These are phyloP conservation scores for Resseliella maxima DNA, from an alignment of 2,888 invertebrate genomes.

Conservation along the genomic window DNA sequence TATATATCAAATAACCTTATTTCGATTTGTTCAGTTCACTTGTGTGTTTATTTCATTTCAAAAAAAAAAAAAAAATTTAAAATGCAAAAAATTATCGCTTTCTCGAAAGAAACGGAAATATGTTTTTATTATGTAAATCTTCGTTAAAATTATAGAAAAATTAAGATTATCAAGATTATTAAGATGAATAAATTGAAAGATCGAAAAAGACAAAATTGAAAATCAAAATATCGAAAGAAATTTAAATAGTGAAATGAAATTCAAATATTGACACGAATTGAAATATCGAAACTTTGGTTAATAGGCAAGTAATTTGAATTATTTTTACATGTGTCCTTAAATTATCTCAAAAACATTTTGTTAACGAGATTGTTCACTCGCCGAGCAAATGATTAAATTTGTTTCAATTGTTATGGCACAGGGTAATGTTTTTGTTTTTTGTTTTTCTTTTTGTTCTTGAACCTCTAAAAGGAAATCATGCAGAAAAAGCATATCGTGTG, in stretches of 20 bases:
- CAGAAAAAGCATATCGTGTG: background rate
- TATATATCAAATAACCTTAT: constrained; percentile 32
- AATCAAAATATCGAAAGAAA: too few relatives aligned
- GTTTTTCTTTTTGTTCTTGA: background rate
- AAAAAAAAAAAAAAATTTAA: background rate
- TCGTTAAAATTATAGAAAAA: too few relatives aligned
- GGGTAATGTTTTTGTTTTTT: background rate
- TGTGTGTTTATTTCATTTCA: background rate
- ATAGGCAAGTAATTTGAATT: background rate
- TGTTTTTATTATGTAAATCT: too few relatives aligned
- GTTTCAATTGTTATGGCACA: background rate
- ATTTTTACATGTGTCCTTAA: background rate
- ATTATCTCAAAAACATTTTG: too few relatives aligned
- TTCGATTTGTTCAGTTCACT: constrained; percentile 22
- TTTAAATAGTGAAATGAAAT: too few relatives aligned
- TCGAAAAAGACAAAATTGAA: too few relatives aligned
- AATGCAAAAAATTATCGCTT: background rate
- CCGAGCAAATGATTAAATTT: too few relatives aligned
- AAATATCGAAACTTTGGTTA: background rate
- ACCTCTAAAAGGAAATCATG: background rate
- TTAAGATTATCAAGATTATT: too few relatives aligned
- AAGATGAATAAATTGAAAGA: too few relatives aligned
- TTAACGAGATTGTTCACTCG: too few relatives aligned
- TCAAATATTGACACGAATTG: too few relatives aligned
- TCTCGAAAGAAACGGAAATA: too few relatives aligned